These are phyloP conservation scores for Heliocidaris tuberculata DNA, from an alignment of 35 echinoderm and acorn worm species.

Conservation along the genomic window DNA sequence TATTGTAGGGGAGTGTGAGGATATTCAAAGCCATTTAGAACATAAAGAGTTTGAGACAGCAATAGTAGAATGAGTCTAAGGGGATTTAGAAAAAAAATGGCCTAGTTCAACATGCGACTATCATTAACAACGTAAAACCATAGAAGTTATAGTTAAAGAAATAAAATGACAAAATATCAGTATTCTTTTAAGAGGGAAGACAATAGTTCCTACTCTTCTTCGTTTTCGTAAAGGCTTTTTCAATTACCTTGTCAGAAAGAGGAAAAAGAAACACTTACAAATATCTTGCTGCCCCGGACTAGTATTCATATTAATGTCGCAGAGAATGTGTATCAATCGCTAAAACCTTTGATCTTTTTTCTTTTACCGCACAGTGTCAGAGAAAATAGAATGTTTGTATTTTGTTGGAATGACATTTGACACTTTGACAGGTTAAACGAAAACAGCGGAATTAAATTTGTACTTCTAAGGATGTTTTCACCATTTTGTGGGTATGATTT, in stretches of 20 bases:
- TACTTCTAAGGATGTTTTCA: background rate
- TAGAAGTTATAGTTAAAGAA: background rate
- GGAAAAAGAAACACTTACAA: background rate
- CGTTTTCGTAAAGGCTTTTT: background rate
- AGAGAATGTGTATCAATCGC: background rate
- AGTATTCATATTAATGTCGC: background rate
- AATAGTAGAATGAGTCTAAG: background rate
- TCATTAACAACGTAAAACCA: background rate
- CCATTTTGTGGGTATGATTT: background rate
- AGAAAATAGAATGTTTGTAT: conserved; percentile 14
- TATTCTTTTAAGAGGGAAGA: background rate
- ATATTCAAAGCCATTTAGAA: background rate
- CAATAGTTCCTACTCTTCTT: background rate
- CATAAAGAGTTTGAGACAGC: background rate
- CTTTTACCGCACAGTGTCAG: background rate
- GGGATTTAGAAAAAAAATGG: background rate
- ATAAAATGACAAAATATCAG: background rate
- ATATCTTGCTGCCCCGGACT: background rate
- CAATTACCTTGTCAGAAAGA: background rate
- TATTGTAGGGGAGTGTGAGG: background rate
- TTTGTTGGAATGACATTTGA: conserved; percentile 5
- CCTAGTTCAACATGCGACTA: background rate
- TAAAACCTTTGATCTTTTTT: background rate
- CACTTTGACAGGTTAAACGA: conserved; percentile 4
- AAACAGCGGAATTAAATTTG: conserved; percentile 17